Conservation (phyloP, 2,113 vertebrate species). For the Garra rufa region DNA sequence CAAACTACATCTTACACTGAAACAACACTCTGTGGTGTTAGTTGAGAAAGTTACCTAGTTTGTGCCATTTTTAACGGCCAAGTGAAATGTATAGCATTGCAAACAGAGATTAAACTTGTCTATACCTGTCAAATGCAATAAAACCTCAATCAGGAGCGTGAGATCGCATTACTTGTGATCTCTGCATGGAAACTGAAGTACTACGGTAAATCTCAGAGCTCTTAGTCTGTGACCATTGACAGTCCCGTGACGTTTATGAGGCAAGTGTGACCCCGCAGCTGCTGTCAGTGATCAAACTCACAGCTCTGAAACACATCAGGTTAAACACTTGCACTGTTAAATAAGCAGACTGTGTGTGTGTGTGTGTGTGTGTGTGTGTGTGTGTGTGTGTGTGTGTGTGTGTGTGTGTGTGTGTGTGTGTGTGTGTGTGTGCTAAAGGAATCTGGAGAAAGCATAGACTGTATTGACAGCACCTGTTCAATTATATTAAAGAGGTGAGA, state of each 20-base stretch:
- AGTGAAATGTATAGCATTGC: not conserved
- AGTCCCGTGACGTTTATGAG: slow-evolving; percentile 57
- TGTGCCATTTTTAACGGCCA: not conserved
- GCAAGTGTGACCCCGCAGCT: slow-evolving; percentile 56
- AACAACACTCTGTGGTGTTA: not conserved
- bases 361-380: slow-evolving; percentile 30
- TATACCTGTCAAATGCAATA: slow-evolving; percentile 29
- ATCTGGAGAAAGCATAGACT: slow-evolving; percentile 41
- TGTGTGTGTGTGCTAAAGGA: not conserved
- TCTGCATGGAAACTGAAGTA: slow-evolving; percentile 28
- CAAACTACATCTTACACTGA: not conserved
- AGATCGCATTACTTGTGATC: slow-evolving; percentile 12
- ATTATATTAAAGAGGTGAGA: slow-evolving; percentile 1
- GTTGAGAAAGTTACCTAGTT: not conserved
- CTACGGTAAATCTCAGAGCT: slow-evolving; percentile 11
- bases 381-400: too few relatives aligned
- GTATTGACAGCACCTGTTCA: slow-evolving; percentile 15
- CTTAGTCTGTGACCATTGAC: slow-evolving; percentile 50
- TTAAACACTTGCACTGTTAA: slow-evolving; percentile 53
- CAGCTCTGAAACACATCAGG: slow-evolving; percentile 48
- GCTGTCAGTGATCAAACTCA: slow-evolving; percentile 52
- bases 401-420: not conserved
- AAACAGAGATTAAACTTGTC: not conserved
- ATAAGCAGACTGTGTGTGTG: slow-evolving; percentile 27
- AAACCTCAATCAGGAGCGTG: not conserved